Evolutionary conservation across 2,797 vertebrate species (phyloP).

Genomic region (Falco naumanni): DNA sequence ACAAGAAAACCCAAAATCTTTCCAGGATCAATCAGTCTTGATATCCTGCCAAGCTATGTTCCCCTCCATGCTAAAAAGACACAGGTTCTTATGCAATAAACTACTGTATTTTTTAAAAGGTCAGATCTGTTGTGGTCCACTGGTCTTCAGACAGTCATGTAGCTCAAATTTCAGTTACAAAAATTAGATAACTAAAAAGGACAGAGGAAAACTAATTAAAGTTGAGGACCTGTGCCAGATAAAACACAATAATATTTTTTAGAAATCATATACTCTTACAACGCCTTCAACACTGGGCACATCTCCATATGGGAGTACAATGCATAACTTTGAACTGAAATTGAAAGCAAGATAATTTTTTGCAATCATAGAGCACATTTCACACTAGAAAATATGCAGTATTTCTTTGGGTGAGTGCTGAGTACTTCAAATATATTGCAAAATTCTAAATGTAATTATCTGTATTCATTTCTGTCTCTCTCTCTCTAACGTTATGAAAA

Average conservation of each 20-base stretch:
- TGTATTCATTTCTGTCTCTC: constrained; percentile 29
- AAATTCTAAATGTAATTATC: constrained; percentile 57
- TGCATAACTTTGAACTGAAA: constrained; percentile 25
- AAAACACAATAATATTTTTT: not conserved
- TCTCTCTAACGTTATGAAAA: constrained; percentile 18
- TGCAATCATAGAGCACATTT: constrained; percentile 47
- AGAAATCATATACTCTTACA: not conserved
- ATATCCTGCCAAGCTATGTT: constrained; percentile 1
- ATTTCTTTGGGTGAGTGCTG: constrained; percentile 21
- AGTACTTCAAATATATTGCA: constrained; percentile 40
- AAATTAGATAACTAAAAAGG: not conserved
- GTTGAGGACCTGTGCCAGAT: not conserved
- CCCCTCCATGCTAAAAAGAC: constrained; percentile 9
- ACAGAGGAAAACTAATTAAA: not conserved
- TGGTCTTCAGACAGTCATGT: not conserved
- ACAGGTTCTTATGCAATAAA: not conserved
- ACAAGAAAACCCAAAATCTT: constrained; percentile 60
- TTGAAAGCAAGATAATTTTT: constrained; percentile 53
- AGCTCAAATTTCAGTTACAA: not conserved
- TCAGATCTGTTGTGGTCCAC: not conserved
- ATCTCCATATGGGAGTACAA: constrained; percentile 39
- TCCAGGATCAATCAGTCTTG: constrained; percentile 41
- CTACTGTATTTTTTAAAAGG: not conserved
- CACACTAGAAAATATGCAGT: constrained; percentile 25
- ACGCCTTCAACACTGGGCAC: not conserved